Percentiles rank a stretch among this genome's conserved stretches.
Conservation (phyloP, 2,113 vertebrate genomes). For the Rhea pennata region DNA sequence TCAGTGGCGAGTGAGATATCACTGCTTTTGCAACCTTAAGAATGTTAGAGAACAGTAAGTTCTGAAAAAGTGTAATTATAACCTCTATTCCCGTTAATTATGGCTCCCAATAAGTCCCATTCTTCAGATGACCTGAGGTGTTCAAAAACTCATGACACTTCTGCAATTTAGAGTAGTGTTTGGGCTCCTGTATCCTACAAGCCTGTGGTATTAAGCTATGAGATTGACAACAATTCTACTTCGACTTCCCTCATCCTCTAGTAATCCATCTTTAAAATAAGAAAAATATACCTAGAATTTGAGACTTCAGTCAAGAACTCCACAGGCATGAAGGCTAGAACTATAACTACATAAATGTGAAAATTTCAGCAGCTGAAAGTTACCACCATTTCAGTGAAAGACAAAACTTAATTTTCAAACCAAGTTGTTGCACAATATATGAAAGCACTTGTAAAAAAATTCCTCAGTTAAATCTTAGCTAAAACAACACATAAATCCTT, state of each 20-base stretch:
- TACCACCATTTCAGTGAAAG: neutral
- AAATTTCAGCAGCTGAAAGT: neutral
- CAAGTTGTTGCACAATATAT: neutral
- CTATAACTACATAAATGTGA: neutral
- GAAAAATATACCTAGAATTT: neutral
- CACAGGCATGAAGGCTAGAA: neutral
- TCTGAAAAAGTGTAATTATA: neutral
- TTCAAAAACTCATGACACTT: neutral
- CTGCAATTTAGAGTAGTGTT: neutral
- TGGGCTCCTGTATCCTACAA: neutral
- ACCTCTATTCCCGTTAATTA: neutral
- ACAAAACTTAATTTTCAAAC: neutral
- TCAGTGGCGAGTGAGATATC: conserved; percentile 53
- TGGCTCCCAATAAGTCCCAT: neutral
- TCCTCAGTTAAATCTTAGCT: neutral
- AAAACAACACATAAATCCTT: neutral
- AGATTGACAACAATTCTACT: neutral
- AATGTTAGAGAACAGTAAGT: neutral
- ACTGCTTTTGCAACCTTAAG: conserved; percentile 84
- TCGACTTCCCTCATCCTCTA: neutral
- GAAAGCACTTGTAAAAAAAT: neutral
- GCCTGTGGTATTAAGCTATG: neutral
- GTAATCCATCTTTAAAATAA: neutral
- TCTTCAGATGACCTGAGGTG: neutral
- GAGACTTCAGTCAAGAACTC: neutral